These are phyloP conservation scores for Orcinus orca DNA, from an alignment of 2,113 vertebrate genomes.

Conservation along the genomic window DNA sequence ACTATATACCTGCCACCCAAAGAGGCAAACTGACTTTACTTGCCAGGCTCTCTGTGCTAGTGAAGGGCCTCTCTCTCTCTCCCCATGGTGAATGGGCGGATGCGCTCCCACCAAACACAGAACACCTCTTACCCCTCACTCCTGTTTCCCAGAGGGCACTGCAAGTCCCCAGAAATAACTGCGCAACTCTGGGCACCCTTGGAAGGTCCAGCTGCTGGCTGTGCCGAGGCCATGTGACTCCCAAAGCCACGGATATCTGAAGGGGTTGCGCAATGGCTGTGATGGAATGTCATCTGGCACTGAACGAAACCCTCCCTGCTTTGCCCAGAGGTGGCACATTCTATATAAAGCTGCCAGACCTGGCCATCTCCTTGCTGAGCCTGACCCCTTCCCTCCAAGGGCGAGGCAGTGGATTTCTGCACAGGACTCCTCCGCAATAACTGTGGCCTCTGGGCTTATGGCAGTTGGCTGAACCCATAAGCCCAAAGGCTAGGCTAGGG, in stretches of 20 bases:
- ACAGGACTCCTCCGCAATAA: background rate
- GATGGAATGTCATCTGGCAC: slow-evolving; percentile 51
- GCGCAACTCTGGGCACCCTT: background rate
- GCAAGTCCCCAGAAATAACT: slow-evolving; percentile 7
- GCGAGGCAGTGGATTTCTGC: background rate
- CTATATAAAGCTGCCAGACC: slow-evolving; percentile 54
- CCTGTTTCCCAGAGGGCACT: background rate
- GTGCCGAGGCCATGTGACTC: background rate
- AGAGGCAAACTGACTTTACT: background rate
- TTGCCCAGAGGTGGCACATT: background rate
- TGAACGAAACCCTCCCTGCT: background rate
- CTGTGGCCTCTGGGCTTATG: background rate
- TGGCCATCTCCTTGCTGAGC: background rate
- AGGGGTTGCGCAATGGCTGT: slow-evolving; percentile 25
- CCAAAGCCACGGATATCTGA: background rate
- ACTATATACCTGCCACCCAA: background rate
- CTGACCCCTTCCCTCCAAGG: slow-evolving; percentile 7
- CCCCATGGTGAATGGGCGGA: background rate
- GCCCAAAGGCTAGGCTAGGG: background rate
- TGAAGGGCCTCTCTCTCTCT: background rate
- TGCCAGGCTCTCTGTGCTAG: background rate
- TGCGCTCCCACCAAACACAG: background rate
- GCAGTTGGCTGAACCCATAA: background rate
- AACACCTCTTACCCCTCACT: background rate
- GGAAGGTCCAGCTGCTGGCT: background rate